Evolutionary conservation across 1,140 invertebrate species (phyloP).

Genomic region (Hylyphantes graminicola): DNA sequence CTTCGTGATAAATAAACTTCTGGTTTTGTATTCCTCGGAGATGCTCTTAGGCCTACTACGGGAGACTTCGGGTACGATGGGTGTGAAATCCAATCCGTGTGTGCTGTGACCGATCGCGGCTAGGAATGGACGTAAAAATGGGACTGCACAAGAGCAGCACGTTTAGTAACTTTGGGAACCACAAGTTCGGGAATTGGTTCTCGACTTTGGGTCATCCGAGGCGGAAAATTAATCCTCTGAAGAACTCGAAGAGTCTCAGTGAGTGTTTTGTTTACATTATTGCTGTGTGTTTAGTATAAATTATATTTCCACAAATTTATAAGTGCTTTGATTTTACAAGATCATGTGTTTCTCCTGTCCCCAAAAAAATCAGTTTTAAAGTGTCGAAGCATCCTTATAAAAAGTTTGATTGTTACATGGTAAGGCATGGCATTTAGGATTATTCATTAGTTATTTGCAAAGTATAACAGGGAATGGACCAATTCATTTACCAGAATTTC

Average conservation of each 20-base stretch:
- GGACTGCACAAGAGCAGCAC: conserved; percentile 71
- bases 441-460: too few species aligned
- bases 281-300: not conserved
- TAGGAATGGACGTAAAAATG: conserved; percentile 65
- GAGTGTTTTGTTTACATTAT: conserved; percentile 62
- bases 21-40: too few species aligned
- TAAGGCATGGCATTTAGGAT: too few species aligned
- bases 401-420: too few species aligned
- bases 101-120: not conserved
- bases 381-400: too few species aligned
- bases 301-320: too few species aligned
- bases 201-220: conserved; percentile 67
- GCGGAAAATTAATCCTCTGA: conserved; percentile 67
- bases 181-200: conserved; percentile 70
- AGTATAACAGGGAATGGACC: too few species aligned
- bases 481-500: too few species aligned
- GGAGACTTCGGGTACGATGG: not conserved
- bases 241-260: conserved; percentile 70
- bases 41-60: not conserved
- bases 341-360: too few species aligned
- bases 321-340: too few species aligned
- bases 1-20: too few species aligned
- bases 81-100: conserved; percentile 1
- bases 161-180: conserved; percentile 70
- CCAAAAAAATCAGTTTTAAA: too few species aligned